These are phyloP conservation scores for Thryonomys swinderianus DNA, from an alignment of 2,113 vertebrate genomes.

Conservation along the genomic window DNA sequence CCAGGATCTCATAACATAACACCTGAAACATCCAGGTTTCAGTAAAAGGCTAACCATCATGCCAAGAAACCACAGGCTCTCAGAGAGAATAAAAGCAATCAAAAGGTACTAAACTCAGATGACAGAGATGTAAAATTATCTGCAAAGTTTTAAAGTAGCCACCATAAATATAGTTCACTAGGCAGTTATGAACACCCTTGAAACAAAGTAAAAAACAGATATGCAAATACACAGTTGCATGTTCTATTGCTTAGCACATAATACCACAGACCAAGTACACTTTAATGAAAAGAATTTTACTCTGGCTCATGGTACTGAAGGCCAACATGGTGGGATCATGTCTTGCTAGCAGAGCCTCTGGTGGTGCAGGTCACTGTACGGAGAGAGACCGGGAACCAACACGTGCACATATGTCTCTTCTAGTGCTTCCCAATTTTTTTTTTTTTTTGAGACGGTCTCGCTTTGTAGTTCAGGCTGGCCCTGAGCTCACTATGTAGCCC, in stretches of 20 bases:
- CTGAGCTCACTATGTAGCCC: too few relatives aligned
- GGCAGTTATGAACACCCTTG: neutral
- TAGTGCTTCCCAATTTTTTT: neutral
- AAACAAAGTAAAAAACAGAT: neutral
- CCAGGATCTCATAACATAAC: neutral
- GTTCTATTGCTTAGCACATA: neutral
- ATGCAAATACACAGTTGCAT: neutral
- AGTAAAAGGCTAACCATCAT: neutral
- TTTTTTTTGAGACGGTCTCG: too few relatives aligned
- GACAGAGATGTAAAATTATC: neutral
- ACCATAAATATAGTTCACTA: neutral
- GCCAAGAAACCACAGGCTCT: neutral
- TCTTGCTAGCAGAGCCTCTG: neutral
- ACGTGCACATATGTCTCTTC: neutral
- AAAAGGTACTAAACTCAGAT: neutral
- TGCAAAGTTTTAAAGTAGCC: neutral
- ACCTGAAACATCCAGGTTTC: neutral
- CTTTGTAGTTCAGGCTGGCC: too few relatives aligned
- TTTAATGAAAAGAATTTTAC: neutral
- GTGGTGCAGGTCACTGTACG: too few relatives aligned
- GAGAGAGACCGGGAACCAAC: neutral
- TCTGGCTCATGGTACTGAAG: neutral
- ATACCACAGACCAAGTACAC: neutral
- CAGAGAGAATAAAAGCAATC: neutral
- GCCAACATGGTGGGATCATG: neutral